Conservation (phyloP, 2,888 invertebrate genomes). For the Acrobasis consociella region DNA sequence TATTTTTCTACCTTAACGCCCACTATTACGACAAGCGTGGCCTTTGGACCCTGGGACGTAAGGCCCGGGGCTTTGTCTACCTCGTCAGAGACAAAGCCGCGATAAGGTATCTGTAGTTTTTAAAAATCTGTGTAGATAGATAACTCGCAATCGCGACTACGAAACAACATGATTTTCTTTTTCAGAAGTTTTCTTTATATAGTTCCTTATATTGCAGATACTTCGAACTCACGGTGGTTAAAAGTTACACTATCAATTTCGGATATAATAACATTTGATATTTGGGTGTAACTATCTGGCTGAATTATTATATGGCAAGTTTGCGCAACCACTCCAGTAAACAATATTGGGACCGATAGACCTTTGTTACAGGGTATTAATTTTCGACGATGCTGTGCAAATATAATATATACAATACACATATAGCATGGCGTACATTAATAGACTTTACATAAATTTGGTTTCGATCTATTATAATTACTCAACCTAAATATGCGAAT, state of each 20-base stretch:
- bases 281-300: constrained; percentile 46
- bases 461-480: background rate
- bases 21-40: too few relatives aligned
- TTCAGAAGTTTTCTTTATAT: background rate
- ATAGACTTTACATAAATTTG: constrained; percentile 7
- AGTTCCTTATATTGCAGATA: constrained; percentile 25
- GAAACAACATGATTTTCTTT: too few relatives aligned
- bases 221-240: constrained; percentile 46
- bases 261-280: constrained; percentile 51
- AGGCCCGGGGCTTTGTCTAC: too few relatives aligned
- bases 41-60: too few relatives aligned
- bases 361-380: constrained; percentile 58
- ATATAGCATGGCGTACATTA: constrained; percentile 1
- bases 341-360: constrained; percentile 57
- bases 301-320: constrained; percentile 58
- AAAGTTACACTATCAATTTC: constrained; percentile 50
- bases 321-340: constrained; percentile 58
- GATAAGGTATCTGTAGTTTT: too few relatives aligned
- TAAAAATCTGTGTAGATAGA: background rate
- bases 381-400: constrained; percentile 42
- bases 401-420: constrained; percentile 20
- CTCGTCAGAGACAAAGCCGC: too few relatives aligned
- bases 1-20: too few relatives aligned
- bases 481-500: background rate
- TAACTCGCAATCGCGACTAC: too few relatives aligned